Evolutionary conservation across 2,797 vertebrate species (phyloP).

Genomic region (Lacerta viridis): DNA sequence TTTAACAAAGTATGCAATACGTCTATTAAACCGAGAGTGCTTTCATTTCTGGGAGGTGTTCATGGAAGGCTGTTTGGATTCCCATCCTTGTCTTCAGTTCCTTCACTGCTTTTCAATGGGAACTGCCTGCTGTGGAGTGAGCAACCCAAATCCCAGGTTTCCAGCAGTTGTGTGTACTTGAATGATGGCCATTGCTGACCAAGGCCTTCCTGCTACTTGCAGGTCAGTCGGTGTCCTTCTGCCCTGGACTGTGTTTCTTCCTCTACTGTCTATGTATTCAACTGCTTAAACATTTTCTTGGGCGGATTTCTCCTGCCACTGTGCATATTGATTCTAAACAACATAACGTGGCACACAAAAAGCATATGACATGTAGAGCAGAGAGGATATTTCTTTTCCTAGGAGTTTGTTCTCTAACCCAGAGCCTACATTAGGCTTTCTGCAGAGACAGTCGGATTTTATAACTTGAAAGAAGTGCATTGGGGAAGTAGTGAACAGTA

Average conservation of each 20-base stretch:
- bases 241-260: background rate
- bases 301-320: background rate
- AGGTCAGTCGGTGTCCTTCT: background rate
- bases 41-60: background rate
- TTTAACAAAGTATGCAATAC: background rate
- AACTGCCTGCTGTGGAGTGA: background rate
- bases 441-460: background rate
- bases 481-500: background rate
- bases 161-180: background rate
- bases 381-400: slow-evolving; percentile 7
- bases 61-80: background rate
- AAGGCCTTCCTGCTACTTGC: background rate
- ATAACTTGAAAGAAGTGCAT: slow-evolving; percentile 1
- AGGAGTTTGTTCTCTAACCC: background rate
- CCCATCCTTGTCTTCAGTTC: background rate
- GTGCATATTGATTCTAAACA: background rate
- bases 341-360: background rate
- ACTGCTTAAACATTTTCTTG: background rate
- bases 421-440: background rate
- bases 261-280: background rate
- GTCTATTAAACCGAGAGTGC: background rate
- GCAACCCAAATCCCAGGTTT: background rate
- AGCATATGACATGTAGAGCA: background rate
- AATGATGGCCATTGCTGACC: background rate
- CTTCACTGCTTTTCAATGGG: background rate